phyloP scores from a whole-genome alignment of 37 sponge, comb jelly and placozoan species.

The Geodia barretti region DNA sequence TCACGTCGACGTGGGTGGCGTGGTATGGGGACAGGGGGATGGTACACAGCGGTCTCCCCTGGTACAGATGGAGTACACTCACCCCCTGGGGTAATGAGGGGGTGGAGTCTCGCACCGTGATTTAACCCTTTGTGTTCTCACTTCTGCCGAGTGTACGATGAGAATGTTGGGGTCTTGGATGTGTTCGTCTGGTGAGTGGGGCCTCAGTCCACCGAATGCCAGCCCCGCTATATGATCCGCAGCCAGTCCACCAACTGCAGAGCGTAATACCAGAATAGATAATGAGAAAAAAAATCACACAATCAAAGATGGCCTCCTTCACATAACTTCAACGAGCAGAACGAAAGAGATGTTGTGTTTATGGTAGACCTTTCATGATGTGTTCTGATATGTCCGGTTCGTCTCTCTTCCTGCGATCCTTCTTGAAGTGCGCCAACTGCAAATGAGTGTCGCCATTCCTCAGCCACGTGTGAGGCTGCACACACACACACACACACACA shows the following conservation, averaged over 20 bases:
- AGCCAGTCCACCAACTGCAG: conserved; percentile 65
- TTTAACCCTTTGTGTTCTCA: too few species aligned
- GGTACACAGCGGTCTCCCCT: conserved; percentile 79
- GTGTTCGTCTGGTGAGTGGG: conserved; percentile 73
- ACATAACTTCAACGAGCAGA: too few species aligned
- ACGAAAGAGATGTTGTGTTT: background rate
- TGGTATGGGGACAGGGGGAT: conserved; percentile 72
- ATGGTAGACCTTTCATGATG: conserved; percentile 31
- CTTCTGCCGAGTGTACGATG: conserved; percentile 76
- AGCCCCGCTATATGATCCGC: conserved; percentile 67
- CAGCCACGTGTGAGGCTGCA: conserved; percentile 75
- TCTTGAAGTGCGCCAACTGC: conserved; percentile 76
- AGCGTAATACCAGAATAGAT: too few species aligned
- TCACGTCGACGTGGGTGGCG: conserved; percentile 78
- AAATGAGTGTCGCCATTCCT: conserved; percentile 47
- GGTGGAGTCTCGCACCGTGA: too few species aligned
- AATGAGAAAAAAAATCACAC: background rate
- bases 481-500: background rate
- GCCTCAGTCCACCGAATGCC: conserved; percentile 70
- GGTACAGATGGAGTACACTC: conserved; percentile 73
- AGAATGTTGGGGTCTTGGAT: conserved; percentile 74
- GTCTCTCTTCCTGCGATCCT: conserved; percentile 40
- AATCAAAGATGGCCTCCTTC: too few species aligned
- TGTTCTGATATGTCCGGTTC: conserved; percentile 42
- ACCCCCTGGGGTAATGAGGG: conserved; percentile 41